Evolutionary conservation across 1,140 invertebrate species (phyloP).

Genomic region (Homalodisca vitripennis): DNA sequence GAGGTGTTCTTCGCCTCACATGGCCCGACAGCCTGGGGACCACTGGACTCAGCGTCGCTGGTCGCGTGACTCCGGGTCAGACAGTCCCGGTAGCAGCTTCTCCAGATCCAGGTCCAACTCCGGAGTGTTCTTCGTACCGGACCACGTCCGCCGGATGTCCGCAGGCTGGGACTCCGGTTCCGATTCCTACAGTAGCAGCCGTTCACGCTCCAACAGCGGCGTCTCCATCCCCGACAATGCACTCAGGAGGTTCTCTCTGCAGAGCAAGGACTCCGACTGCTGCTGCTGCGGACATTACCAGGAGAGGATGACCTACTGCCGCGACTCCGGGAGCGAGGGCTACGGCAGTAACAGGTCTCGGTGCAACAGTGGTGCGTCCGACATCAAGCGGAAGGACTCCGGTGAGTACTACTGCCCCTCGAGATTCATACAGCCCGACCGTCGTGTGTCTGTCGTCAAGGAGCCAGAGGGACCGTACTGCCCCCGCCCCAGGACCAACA

Average conservation of each 20-base stretch:
- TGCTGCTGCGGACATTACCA: slow-evolving; percentile 37
- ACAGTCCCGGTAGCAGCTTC: slow-evolving; percentile 57
- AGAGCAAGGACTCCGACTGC: slow-evolving; percentile 44
- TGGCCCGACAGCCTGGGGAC: slow-evolving; percentile 53
- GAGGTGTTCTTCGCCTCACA: slow-evolving; percentile 57
- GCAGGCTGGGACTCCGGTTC: slow-evolving; percentile 49
- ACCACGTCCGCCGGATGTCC: slow-evolving; percentile 48
- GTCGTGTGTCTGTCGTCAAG: slow-evolving; percentile 25
- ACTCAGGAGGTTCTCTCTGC: slow-evolving; percentile 44
- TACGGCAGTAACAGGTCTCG: slow-evolving; percentile 50
- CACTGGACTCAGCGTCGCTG: slow-evolving; percentile 58
- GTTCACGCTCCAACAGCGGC: slow-evolving; percentile 50
- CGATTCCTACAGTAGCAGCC: slow-evolving; percentile 49
- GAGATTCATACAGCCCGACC: slow-evolving; percentile 9
- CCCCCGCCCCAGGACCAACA: slow-evolving; percentile 36
- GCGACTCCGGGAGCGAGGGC: slow-evolving; percentile 47
- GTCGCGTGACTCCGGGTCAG: slow-evolving; percentile 57
- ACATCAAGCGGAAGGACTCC: slow-evolving; percentile 34
- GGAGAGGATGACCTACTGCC: slow-evolving; percentile 41
- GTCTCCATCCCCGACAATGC: slow-evolving; percentile 45
- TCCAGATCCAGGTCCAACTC: slow-evolving; percentile 56
- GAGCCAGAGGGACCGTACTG: slow-evolving; percentile 27
- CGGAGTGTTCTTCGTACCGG: slow-evolving; percentile 48
- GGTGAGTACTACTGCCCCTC: slow-evolving; percentile 34
- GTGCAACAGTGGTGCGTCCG: slow-evolving; percentile 52